phyloP scores from a whole-genome alignment of 2,797 vertebrate genomes.

The Cryptoprocta ferox region DNA sequence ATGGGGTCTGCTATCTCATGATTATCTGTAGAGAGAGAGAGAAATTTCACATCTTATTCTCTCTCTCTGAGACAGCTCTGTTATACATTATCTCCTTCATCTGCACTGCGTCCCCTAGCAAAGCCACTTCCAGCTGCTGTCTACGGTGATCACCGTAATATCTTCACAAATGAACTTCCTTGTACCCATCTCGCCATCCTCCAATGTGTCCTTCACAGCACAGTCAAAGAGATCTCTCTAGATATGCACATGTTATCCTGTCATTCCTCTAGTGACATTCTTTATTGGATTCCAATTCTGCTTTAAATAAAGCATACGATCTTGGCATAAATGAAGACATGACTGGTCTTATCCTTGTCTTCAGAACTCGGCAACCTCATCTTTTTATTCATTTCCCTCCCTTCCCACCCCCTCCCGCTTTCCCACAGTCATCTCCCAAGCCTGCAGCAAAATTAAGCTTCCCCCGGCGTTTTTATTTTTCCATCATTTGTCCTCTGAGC shows the following conservation, averaged over 20 bases:
- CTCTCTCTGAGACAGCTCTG: background rate
- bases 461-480: background rate
- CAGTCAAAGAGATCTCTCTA: background rate
- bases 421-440: background rate
- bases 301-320: background rate
- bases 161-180: background rate
- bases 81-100: background rate
- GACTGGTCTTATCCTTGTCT: background rate
- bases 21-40: background rate
- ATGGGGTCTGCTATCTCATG: background rate
- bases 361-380: too few species aligned
- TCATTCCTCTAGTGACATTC: background rate
- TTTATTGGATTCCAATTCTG: too few species aligned
- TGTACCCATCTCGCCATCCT: background rate
- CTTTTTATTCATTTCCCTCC: background rate
- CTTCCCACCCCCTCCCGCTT: background rate
- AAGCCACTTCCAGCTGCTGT: background rate
- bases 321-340: accelerated
- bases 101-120: accelerated
- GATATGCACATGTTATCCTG: background rate
- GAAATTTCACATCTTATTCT: background rate
- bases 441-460: background rate
- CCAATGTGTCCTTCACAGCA: too few species aligned
- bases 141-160: background rate
- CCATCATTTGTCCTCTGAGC: background rate